A percentile compares a stretch with the other conserved stretches of the same genome.
These are phyloP conservation scores for Apis laboriosa DNA, from an alignment of 1,140 invertebrate species.

Conservation along the genomic window DNA sequence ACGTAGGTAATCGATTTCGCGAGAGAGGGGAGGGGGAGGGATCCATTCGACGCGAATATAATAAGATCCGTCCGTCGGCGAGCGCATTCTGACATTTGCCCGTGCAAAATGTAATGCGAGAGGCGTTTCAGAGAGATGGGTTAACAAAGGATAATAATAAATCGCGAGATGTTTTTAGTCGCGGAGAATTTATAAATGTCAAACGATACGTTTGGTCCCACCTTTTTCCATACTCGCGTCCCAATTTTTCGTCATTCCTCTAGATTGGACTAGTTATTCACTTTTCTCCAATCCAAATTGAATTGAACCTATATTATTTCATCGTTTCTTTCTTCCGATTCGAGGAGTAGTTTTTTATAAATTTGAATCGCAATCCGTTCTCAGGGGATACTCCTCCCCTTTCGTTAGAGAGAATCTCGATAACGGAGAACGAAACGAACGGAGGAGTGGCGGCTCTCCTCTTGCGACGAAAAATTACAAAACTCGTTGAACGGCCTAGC, in stretches of 20 bases:
- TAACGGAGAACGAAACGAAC: conserved; percentile 12
- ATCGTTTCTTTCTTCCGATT: too few species aligned
- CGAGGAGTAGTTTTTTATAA: too few species aligned
- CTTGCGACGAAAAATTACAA: conserved; percentile 52
- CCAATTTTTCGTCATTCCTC: conserved; percentile 4
- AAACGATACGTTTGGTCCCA: conserved; percentile 19
- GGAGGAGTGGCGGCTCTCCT: conserved; percentile 11
- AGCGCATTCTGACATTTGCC: conserved; percentile 52
- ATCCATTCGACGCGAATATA: background rate
- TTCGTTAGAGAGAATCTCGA: conserved; percentile 14
- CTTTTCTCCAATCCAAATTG: too few species aligned
- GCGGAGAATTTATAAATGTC: conserved; percentile 52
- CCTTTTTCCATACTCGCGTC: background rate
- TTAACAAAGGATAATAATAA: conserved; percentile 44
- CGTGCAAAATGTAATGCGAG: conserved; percentile 37
- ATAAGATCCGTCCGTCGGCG: conserved; percentile 3
- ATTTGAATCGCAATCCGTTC: too few species aligned
- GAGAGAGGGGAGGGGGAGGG: background rate
- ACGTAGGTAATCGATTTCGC: background rate
- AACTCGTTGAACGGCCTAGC: conserved; percentile 30
- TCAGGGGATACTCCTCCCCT: background rate
- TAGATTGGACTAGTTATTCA: too few species aligned
- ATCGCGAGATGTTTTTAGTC: conserved; percentile 1
- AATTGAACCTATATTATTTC: too few species aligned
- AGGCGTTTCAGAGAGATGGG: conserved; percentile 18